Base-by-base conservation (phyloP, 2,113 vertebrate genomes). In the Calyptommatus sinebrachiatus region DNA sequence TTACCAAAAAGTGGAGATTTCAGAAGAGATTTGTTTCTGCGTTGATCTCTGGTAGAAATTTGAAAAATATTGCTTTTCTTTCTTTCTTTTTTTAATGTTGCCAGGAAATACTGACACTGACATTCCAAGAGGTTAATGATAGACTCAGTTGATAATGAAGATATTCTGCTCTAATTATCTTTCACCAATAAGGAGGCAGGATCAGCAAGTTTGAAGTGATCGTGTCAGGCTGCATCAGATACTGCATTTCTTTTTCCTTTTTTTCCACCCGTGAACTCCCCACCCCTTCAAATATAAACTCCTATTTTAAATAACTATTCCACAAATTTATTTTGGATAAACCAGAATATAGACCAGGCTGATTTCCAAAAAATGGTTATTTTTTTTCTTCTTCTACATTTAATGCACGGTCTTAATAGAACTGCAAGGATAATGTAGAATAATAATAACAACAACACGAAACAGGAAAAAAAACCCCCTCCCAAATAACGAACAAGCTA, bases 231-330 rank as follows among this genome's bases (percentile, higher is more conserved):
- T 60, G 78, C 85, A 85, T 92, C 69, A 29, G 90, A 91, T 91
- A 92, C 85, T 80, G 66, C 77, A 78, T 90, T 87, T 88, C 89
- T 88, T 84, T 92, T 92, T 89, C 88, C 92, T 84, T 45, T 20
- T 0, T 50, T 50, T 50, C 50, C 50, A 4, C 8, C 50, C 48
- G 9, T 41, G n/a, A 41, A 50, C 31, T 16, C 24, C 11, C 20
- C 31, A 1, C 31, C 50, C n/a, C 48, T 14, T 18, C 9, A 68
- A 75, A 70, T 7, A 61, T 6, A n/a, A 48, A 31, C 57, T 81
- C 72, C 66, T 70, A 26, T 85, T 94, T 93, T 95, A 94, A 95
- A 95, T 94, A 94, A 95, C 90, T 94, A 92, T 94, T 94, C 93
- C 89, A 93, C 89, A 91, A 94, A 94, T 94, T 94, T 90, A 93